Conservation (phyloP, 2,888 invertebrate genomes). For the Pachycephus smyrnensis region DNA sequence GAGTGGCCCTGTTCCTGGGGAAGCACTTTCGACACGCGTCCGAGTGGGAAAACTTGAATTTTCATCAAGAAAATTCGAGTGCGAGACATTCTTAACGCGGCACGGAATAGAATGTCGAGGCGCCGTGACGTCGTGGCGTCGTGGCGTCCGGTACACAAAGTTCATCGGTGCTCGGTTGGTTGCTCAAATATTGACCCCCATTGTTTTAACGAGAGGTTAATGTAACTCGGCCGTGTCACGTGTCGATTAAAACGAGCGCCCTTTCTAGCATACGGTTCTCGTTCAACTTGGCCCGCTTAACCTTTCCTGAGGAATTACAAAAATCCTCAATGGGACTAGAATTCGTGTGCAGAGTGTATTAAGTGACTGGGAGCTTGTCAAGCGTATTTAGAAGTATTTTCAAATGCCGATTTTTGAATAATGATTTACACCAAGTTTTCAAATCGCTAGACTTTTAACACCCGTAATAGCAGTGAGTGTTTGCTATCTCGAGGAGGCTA, state of each 20-base stretch:
- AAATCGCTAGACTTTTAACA: constrained; percentile 37
- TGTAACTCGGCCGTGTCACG: constrained; percentile 26
- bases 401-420: background rate
- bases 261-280: background rate
- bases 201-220: constrained; percentile 48
- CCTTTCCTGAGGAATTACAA: background rate
- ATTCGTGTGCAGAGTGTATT: background rate
- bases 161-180: constrained; percentile 25
- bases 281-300: background rate
- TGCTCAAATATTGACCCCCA: constrained; percentile 37
- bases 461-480: constrained; percentile 35
- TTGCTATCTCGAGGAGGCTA: constrained; percentile 53
- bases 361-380: background rate
- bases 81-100: background rate
- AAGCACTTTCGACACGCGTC: background rate
- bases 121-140: background rate
- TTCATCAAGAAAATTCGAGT: background rate
- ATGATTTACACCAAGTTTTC: background rate
- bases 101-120: background rate
- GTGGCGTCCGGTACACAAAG: constrained; percentile 21
- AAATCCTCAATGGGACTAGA: background rate
- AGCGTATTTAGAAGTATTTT: background rate
- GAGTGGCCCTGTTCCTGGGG: background rate
- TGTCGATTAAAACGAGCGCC: constrained; percentile 13
- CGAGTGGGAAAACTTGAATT: background rate